These are phyloP conservation scores for Ommatoiulus sabulosus DNA, from an alignment of 2,888 invertebrate genomes.

Conservation along the genomic window DNA sequence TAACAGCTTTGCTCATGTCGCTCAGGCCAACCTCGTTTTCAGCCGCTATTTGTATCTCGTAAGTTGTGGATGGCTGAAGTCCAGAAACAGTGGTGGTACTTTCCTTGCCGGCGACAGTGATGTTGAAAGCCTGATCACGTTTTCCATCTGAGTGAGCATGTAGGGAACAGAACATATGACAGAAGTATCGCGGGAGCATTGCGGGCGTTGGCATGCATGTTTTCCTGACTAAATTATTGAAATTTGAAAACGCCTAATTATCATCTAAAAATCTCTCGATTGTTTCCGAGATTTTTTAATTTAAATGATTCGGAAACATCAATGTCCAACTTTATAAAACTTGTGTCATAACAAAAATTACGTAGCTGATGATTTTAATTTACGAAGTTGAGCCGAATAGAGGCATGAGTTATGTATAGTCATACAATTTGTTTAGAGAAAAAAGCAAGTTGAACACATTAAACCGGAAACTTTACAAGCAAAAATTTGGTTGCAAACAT, in stretches of 20 bases:
- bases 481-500: too few species aligned
- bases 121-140: slow-evolving; percentile 52
- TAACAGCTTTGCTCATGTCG: slow-evolving; percentile 58
- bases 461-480: too few species aligned
- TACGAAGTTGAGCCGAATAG: too few species aligned
- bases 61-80: slow-evolving; percentile 57
- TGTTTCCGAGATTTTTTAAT: too few species aligned
- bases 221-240: background rate
- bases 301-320: too few species aligned
- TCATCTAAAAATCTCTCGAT: too few species aligned
- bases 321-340: too few species aligned
- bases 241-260: background rate
- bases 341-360: too few species aligned
- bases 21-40: slow-evolving; percentile 58
- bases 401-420: too few species aligned
- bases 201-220: background rate
- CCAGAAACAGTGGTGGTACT: slow-evolving; percentile 54
- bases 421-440: too few species aligned
- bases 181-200: background rate
- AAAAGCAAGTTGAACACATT: too few species aligned
- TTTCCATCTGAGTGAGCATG: background rate
- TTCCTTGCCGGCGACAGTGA: slow-evolving; percentile 55
- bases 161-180: background rate
- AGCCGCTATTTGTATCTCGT: slow-evolving; percentile 57
- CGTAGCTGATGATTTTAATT: too few species aligned